phyloP scores from a whole-genome alignment of 2,888 invertebrate genomes.

The Drosophila hamatofila region DNA sequence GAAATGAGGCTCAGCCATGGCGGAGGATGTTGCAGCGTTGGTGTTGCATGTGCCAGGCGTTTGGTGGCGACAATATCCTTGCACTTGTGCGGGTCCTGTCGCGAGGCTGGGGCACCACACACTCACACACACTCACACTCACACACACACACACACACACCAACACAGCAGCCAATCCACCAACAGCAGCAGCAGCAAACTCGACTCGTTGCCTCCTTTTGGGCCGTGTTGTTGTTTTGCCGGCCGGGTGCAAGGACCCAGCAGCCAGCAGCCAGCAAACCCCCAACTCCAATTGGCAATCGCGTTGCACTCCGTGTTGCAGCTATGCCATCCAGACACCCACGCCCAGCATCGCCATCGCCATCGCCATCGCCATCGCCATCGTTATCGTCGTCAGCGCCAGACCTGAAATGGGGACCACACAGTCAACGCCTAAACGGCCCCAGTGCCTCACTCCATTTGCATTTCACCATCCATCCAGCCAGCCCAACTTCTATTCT shows the following conservation, averaged over 20 bases:
- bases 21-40: constrained; percentile 52
- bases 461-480: neutral
- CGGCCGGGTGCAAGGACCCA: constrained; percentile 56
- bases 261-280: neutral
- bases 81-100: constrained; percentile 73
- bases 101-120: constrained; percentile 51
- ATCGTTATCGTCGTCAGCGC: constrained; percentile 8
- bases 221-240: constrained; percentile 59
- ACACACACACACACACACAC: constrained; percentile 32
- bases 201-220: constrained; percentile 60
- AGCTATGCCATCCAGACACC: constrained; percentile 44
- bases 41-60: constrained; percentile 57
- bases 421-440: constrained; percentile 42
- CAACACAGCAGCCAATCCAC: constrained; percentile 61
- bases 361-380: constrained; percentile 19
- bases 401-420: constrained; percentile 37
- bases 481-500: constrained; percentile 25
- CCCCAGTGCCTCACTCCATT: constrained; percentile 8
- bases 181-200: constrained; percentile 56
- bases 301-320: constrained; percentile 66
- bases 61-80: constrained; percentile 80
- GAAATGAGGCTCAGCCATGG: constrained; percentile 59
- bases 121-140: constrained; percentile 20
- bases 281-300: constrained; percentile 15
- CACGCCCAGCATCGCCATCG: constrained; percentile 35